Evolutionary conservation across 1,140 invertebrate genomes (phyloP).

Genomic region (Papilio dardanus): DNA sequence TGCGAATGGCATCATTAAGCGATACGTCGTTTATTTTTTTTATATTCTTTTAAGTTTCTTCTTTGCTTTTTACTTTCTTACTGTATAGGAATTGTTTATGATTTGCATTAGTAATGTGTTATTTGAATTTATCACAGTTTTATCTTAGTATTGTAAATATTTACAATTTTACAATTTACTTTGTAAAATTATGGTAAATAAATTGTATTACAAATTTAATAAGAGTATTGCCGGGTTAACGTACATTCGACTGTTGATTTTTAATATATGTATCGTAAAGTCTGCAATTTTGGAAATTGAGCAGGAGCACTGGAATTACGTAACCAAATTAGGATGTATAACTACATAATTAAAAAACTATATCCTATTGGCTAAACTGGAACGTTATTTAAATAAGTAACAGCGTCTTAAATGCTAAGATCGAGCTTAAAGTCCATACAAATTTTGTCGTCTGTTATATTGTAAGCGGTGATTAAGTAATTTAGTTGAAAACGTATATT

Average conservation of each 20-base stretch:
- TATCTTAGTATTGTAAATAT: conserved; percentile 34
- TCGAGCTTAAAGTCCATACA: no score
- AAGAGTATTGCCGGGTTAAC: conserved; percentile 46
- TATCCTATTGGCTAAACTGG: background rate
- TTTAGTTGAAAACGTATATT: background rate
- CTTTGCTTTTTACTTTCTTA: conserved; percentile 33
- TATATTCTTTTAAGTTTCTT: conserved; percentile 34
- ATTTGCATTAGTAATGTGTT: conserved; percentile 9
- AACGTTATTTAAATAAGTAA: no score
- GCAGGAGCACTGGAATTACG: conserved; percentile 38
- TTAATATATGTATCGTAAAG: conserved; percentile 63
- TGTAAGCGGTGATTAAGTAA: no score
- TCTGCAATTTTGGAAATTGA: conserved; percentile 73
- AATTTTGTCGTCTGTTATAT: no score
- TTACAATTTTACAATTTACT: background rate
- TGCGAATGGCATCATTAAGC: conserved; percentile 60
- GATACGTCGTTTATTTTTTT: conserved; percentile 39
- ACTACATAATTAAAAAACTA: background rate
- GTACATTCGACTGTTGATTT: conserved; percentile 66
- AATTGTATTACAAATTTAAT: background rate
- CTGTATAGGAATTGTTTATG: conserved; percentile 3
- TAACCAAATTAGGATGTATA: background rate
- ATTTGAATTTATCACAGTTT: background rate
- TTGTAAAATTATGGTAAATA: conserved; percentile 5
- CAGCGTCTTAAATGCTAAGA: no score